A percentile compares a stretch with the other conserved stretches of the same genome.
Conservation (phyloP, 1,140 invertebrate genomes). For the Armadillidium nasatum region DNA sequence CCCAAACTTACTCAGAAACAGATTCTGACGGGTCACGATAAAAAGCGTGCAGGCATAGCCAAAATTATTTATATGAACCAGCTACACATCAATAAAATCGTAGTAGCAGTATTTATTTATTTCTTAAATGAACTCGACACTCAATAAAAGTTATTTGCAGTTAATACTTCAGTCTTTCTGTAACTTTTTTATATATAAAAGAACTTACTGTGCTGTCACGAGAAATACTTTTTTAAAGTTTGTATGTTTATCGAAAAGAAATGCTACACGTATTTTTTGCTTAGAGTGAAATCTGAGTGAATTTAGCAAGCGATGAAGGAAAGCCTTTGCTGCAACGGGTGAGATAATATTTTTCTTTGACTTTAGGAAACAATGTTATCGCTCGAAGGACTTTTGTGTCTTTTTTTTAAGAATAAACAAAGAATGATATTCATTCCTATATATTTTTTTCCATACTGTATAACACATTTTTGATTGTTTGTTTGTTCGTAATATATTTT, state of each 20-base stretch:
- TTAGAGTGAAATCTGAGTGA: background rate
- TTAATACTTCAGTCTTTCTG: background rate
- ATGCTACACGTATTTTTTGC: background rate
- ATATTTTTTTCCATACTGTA: background rate
- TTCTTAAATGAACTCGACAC: background rate
- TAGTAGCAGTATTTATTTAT: background rate
- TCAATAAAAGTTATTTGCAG: slow-evolving; percentile 1
- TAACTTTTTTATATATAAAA: background rate
- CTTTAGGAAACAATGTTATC: background rate
- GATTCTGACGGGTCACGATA: slow-evolving; percentile 6
- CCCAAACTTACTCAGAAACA: background rate
- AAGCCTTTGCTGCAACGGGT: too few species aligned
- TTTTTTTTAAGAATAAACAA: background rate
- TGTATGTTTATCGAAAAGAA: background rate
- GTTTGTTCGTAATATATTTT: too few species aligned
- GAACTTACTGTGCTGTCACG: background rate
- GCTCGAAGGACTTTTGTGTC: background rate
- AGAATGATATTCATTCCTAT: slow-evolving; percentile 2
- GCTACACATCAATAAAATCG: background rate
- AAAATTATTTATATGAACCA: background rate
- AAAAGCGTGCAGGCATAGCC: background rate
- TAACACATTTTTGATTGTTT: too few species aligned
- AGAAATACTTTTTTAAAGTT: background rate
- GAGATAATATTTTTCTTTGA: background rate
- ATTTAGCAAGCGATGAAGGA: background rate